These are phyloP conservation scores for Alethe diademata DNA, from an alignment of 2,113 vertebrate genomes.

Conservation along the genomic window DNA sequence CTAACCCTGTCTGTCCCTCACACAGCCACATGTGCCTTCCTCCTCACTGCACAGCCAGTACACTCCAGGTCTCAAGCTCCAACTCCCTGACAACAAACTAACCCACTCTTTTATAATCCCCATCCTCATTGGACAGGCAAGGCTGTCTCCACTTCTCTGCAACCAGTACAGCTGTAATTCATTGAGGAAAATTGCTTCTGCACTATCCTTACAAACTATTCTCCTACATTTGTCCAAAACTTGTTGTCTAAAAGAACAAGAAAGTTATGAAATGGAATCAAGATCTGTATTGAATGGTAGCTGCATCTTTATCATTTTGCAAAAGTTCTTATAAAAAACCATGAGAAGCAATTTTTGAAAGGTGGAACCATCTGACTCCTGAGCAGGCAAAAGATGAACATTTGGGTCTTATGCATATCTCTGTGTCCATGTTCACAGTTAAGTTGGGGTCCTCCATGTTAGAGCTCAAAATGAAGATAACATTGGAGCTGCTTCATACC, in stretches of 20 bases:
- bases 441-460: background rate
- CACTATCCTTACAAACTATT: no score
- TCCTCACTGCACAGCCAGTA: no score
- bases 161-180: no score
- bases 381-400: background rate
- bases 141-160: no score
- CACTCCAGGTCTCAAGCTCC: no score
- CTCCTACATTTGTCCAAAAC: background rate
- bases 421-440: background rate
- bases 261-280: background rate
- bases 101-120: no score
- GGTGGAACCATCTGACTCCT: background rate
- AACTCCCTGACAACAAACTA: no score
- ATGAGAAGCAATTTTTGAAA: background rate
- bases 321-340: background rate
- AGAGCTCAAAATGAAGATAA: background rate
- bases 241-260: background rate
- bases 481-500: accelerated
- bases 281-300: background rate
- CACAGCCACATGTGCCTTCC: no score
- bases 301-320: background rate
- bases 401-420: background rate
- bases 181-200: no score
- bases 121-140: no score
- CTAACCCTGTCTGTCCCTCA: no score